A percentile compares a stretch with the other conserved stretches of the same genome.
Conservation (phyloP, 2,797 vertebrate species). For the Thripadectes ignobilis region DNA sequence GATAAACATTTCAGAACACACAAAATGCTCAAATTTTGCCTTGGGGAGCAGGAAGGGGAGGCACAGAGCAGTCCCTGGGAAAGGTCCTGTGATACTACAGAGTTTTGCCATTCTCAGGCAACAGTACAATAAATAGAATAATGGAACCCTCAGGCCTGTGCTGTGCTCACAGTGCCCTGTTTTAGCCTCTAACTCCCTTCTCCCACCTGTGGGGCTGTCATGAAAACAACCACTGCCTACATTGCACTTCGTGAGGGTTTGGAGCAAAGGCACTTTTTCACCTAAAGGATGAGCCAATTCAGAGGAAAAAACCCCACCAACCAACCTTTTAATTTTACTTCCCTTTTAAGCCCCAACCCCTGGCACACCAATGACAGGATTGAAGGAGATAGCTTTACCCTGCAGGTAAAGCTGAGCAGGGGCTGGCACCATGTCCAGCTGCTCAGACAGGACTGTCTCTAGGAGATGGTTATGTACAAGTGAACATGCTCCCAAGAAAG, state of each 20-base stretch:
- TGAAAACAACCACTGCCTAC: not conserved
- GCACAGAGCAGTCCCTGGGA: not conserved
- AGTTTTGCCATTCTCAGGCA: not conserved
- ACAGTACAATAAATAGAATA: not conserved
- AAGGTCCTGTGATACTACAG: not conserved
- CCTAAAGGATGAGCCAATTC: not conserved
- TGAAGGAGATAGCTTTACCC: not conserved
- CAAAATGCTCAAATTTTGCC: not conserved
- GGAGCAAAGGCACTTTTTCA: not conserved
- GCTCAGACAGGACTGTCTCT: not conserved
- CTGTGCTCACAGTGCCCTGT: not conserved
- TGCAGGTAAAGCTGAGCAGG: not conserved
- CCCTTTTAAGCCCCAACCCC: not conserved
- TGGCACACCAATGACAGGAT: rapidly evolving
- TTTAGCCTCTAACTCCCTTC: not conserved
- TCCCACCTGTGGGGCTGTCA: not conserved
- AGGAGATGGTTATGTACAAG: rapidly evolving
- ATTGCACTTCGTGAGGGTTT: not conserved
- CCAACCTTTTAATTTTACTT: not conserved
- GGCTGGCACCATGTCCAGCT: rapidly evolving
- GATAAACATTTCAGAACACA: not conserved
- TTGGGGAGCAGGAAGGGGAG: not conserved
- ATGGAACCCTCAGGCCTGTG: not conserved
- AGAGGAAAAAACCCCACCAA: not conserved
- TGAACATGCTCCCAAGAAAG: not conserved